Percentiles rank a stretch among this genome's conserved stretches.
phyloP scores from a whole-genome alignment of 2,113 vertebrate species.

The Carassius auratus region DNA sequence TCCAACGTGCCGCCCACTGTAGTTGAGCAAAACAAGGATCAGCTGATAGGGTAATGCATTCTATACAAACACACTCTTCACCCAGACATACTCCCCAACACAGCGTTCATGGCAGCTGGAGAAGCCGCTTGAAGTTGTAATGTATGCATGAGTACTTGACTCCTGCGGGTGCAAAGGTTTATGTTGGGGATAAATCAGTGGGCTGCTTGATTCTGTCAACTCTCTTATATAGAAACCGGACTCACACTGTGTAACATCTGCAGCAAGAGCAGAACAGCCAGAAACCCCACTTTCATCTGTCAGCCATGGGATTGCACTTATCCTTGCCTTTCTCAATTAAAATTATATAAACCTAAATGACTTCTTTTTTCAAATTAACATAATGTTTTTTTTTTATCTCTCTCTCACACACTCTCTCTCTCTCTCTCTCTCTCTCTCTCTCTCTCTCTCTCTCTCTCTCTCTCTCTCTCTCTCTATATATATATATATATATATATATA shows the following conservation, averaged over 20 bases:
- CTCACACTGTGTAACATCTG: slow-evolving; percentile 29
- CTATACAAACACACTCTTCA: background rate
- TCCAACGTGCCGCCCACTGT: slow-evolving; percentile 94
- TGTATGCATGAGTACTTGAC: slow-evolving; percentile 24
- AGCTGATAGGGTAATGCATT: slow-evolving; percentile 85
- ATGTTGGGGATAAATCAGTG: slow-evolving; percentile 25
- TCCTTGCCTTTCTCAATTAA: background rate
- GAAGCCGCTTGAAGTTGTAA: slow-evolving; percentile 7
- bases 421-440: too few relatives aligned
- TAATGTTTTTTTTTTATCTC: too few relatives aligned
- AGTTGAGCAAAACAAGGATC: slow-evolving; percentile 94
- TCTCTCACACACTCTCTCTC: too few relatives aligned
- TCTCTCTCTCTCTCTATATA: too few relatives aligned
- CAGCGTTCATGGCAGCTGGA: background rate
- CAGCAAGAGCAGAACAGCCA: background rate
- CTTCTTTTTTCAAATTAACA: too few relatives aligned
- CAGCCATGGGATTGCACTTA: background rate
- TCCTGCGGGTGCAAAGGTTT: slow-evolving; percentile 31
- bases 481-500: too few relatives aligned
- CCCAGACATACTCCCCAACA: background rate
- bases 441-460: too few relatives aligned
- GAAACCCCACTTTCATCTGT: background rate
- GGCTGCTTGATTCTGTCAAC: slow-evolving; percentile 31
- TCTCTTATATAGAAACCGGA: background rate
- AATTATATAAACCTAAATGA: too few relatives aligned